Conservation (phyloP, 64 coral and sea anemone species). For the Hydrozoanthus tunicans region DNA sequence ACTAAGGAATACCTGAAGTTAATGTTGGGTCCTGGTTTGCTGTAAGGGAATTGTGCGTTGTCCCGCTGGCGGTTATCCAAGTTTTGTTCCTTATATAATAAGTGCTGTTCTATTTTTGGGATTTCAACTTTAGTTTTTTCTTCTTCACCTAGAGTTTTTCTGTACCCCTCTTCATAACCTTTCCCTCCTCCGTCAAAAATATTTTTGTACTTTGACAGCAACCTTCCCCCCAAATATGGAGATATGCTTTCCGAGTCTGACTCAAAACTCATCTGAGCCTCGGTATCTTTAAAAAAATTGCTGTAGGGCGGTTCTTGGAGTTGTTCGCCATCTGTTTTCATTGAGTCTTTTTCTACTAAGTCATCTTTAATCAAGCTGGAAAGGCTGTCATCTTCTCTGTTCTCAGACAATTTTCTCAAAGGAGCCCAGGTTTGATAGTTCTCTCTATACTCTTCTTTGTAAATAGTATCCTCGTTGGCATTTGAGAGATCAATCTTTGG, state of each 20-base stretch:
- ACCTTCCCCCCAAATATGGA: not conserved
- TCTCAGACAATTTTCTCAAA: not conserved
- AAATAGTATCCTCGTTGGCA: not conserved
- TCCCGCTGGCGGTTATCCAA: not conserved
- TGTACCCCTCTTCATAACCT: not conserved
- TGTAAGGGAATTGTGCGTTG: not conserved
- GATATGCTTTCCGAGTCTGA: constrained; percentile 29
- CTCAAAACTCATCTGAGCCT: constrained; percentile 8
- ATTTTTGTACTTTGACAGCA: not conserved
- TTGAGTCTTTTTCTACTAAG: not conserved
- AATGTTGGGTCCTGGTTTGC: not conserved
- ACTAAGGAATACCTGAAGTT: not conserved
- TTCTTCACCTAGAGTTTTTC: not conserved
- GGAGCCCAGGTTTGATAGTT: not conserved
- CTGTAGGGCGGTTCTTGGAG: not conserved
- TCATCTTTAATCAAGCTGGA: not conserved
- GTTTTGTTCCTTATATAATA: not conserved
- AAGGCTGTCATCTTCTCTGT: not conserved
- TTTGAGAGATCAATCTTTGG: not conserved
- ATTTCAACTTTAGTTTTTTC: not conserved
- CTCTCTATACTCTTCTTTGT: not conserved
- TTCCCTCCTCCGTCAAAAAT: not conserved
- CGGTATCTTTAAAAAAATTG: not conserved
- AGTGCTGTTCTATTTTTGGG: not conserved
- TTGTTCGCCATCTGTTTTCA: not conserved